Conservation (phyloP, 1,140 invertebrate species). For the Ostrea denselamellosa region DNA sequence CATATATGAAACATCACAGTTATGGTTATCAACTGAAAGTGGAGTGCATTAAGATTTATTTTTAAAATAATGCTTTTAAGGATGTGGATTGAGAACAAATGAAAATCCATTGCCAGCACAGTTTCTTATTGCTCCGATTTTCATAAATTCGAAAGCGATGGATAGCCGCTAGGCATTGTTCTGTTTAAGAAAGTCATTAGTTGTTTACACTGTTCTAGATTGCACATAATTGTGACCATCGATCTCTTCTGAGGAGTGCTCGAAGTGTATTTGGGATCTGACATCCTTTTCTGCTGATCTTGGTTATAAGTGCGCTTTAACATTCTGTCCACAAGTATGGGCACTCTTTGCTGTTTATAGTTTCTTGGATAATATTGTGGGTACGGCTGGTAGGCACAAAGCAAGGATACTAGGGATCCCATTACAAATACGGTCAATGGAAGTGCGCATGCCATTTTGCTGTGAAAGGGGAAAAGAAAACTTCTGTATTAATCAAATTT, state of each 20-base stretch:
- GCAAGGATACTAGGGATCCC: neutral
- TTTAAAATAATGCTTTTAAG: neutral
- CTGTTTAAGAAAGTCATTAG: constrained; percentile 2
- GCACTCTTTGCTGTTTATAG: neutral
- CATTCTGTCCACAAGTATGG: neutral
- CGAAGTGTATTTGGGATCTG: neutral
- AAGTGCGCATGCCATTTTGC: constrained; percentile 1
- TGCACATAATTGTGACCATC: neutral
- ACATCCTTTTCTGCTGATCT: neutral
- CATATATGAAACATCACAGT: neutral
- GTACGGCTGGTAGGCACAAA: neutral
- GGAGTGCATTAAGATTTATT: neutral
- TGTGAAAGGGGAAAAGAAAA: neutral
- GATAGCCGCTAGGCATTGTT: neutral
- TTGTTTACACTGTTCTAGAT: neutral
- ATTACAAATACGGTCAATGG: neutral
- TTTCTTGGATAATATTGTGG: neutral
- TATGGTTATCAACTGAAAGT: neutral
- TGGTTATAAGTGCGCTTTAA: constrained; percentile 3
- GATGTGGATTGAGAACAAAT: neutral
- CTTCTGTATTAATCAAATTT: too few relatives aligned
- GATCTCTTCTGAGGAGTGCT: neutral
- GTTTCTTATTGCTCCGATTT: neutral
- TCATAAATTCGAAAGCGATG: constrained; percentile 1
- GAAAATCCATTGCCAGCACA: neutral